Conservation (phyloP, 1,140 invertebrate genomes). For the Camponotus floridanus region DNA sequence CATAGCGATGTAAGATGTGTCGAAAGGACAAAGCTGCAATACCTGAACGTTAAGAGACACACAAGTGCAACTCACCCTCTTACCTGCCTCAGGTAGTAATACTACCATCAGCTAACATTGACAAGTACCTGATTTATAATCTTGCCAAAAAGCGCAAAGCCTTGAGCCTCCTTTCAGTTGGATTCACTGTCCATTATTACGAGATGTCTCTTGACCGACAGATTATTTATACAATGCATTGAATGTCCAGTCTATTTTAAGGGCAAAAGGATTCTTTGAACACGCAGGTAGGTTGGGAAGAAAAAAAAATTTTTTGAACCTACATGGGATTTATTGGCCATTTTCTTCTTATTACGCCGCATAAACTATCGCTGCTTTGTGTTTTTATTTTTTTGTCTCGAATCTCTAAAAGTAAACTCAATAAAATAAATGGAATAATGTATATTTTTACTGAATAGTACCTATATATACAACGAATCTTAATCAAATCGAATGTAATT, state of each 20-base stretch:
- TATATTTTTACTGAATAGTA: neutral
- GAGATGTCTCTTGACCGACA: neutral
- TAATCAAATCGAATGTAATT: neutral
- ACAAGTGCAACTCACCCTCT: neutral
- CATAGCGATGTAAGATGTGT: neutral
- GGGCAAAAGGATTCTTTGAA: neutral
- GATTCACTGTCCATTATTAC: slow-evolving; percentile 6
- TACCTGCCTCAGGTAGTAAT: neutral
- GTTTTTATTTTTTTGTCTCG: neutral
- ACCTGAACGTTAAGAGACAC: neutral
- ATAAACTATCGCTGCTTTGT: neutral
- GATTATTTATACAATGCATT: neutral
- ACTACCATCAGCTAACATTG: neutral
- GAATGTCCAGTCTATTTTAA: neutral
- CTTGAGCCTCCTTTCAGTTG: neutral
- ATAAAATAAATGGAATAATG: neutral
- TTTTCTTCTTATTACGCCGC: neutral
- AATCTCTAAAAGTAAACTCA: neutral
- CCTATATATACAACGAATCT: neutral
- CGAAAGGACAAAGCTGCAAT: neutral
- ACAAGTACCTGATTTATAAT: slow-evolving; percentile 33
- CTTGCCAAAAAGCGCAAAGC: neutral
- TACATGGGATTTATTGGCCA: neutral
- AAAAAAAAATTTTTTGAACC: slow-evolving; percentile 62
- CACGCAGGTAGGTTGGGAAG: slow-evolving; percentile 77